Base-by-base conservation (phyloP, 2,888 invertebrate genomes). In the Buathra laborator region DNA sequence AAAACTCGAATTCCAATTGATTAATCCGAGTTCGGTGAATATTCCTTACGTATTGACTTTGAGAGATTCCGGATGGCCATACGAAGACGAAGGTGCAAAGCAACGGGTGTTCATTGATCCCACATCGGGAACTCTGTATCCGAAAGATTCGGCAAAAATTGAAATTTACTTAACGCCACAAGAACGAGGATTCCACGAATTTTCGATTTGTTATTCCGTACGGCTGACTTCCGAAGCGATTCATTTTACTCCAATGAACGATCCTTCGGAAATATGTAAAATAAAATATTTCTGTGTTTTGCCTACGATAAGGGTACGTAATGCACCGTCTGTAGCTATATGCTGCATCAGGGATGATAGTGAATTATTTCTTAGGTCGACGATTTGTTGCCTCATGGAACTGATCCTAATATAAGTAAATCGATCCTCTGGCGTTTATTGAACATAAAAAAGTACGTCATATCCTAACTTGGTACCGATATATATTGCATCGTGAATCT, bases 11-110 rank as follows among this genome's bases (percentile, higher is more conserved):
- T 94, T 95, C 78, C 86, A 92, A 51, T 64, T 94, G 16, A 93
- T 92, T 81, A 95, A 95, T 90, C 93, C 93, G 84, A 94, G 94
- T 43, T 67, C 88, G 24, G 93, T 94, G 2, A 89, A 90, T 3
- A 92, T 94, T 19, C 90, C 92, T 84, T 95, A 92, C 83, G 83
- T 90, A 67, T 85, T 94, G 44, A 84, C 70, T 10, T 86, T 88
- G 37, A 81, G 70, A 7, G 84, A 88, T n/a, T 79, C 68, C 10
- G 85, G 86, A 32, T 88, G 83, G 84, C 87, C 89, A 0, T 46
- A 88, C 14, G 89, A 85, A n/a, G 67, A 71, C 24, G 53, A 86
- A 32, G 48, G 77, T 51, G 71, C 86, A 12, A 68, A 86, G 16
- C 78, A 80, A 1, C 90, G 90, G 62, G 24, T 93, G 3, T 83